Evolutionary conservation across 2,888 invertebrate genomes (phyloP), one percentile per base, ranked within the genome.

Genomic region (Aporophyla lueneburgensis): DNA sequence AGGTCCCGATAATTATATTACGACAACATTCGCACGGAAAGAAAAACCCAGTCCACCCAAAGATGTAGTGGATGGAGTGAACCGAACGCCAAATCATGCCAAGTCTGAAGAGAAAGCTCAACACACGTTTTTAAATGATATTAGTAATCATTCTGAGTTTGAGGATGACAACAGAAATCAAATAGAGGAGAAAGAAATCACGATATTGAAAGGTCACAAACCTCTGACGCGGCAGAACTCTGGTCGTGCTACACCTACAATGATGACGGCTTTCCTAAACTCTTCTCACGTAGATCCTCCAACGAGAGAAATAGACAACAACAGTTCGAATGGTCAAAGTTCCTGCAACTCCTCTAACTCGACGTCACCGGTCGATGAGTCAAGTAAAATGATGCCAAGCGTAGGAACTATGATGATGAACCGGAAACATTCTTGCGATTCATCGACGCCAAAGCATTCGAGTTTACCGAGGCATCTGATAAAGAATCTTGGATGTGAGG

Each of bases 1-100:
- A 87, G 98, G 98, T 65, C 97, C 97, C 69, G 98, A 98, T 93
- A 98, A 98, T 93, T 98, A 98, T 91, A 97, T 98, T 71, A 98
- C 97, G 80, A 98, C 98, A 65, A 97, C 97, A 66, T 96, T 96
- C 94, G 95, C 97, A 87, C 93, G 97, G 94, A 91, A 94, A 88
- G 95, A 95, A 73, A 96, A 94, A 84, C 90, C 91, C 33, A 89
- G 89, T 81, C 90, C 92, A 33, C 89, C 93, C 59, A 88, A 79
- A 71, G 94, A 95, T 72, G 89, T 88, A 10, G 91, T 93, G 59
- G 96, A 96, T 78, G 92, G 93, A 67, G 92, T 92, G 61, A 93
- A 89, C 80, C 85, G 94, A 54, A 95, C 96, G 71, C 95, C 95
- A 71, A 96, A 94, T 80, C 95, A 94, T 85, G 91, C 95, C 56